A percentile compares a stretch with the other conserved stretches of the same genome.
phyloP scores from a whole-genome alignment of 2,113 vertebrate species.

The Dicerorhinus sumatrensis region DNA sequence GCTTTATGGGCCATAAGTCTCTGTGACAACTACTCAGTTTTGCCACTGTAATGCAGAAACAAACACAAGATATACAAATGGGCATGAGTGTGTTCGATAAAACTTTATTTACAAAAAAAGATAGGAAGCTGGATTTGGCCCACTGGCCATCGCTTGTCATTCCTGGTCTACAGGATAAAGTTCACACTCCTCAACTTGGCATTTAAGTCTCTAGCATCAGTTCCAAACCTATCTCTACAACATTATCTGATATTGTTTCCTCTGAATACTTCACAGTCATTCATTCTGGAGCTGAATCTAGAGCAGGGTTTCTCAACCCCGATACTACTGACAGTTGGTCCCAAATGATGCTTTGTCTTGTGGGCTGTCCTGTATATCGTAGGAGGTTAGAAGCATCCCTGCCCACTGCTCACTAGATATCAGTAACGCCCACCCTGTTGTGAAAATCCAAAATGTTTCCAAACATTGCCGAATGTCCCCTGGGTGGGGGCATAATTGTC shows the following conservation, averaged over 20 bases:
- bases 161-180: neutral
- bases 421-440: neutral
- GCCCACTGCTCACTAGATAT: neutral
- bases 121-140: neutral
- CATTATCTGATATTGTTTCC: neutral
- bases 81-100: neutral
- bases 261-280: neutral
- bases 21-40: neutral
- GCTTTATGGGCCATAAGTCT: neutral
- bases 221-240: neutral
- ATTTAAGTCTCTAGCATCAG: neutral
- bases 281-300: neutral
- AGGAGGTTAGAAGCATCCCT: neutral
- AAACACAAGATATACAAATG: neutral
- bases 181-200: neutral
- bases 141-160: neutral
- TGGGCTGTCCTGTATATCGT: neutral
- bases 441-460: neutral
- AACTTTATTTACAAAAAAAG: neutral
- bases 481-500: neutral
- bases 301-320: neutral
- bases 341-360: neutral
- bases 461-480: neutral
- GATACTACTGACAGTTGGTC: neutral
- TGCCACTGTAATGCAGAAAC: neutral